Evolutionary conservation across 1,140 invertebrate species (phyloP), one percentile per base, ranked within the genome.

Genomic region (Zophobas morio): DNA sequence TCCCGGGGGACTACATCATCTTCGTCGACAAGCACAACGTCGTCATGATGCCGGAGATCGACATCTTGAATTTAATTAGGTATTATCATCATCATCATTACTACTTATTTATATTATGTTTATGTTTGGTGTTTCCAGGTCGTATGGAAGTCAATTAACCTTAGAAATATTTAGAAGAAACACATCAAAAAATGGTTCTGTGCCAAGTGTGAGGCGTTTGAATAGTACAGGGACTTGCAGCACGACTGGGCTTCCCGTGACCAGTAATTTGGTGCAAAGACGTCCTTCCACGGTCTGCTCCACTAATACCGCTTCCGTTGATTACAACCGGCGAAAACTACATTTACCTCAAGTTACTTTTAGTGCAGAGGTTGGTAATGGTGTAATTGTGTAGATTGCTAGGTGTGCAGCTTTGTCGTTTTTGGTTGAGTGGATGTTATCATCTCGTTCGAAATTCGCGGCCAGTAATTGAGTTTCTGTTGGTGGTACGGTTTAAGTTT

Each of bases 11-110:
- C 84, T 94, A 95, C 86, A 91, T 96, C 47, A 94, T 96, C 66
- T 96, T 96, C 85, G 93, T 96, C 47, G 94, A 95, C 74, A 92
- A 93, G 83, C 93, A 92, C 78, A 96, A 96, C 84, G 94, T 96
- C 8, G 95, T 96, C 49, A 95, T 93, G 76, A 90, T 91, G 84
- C 90, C 91, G 1, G 92, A 94, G 79, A 93, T 95, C 71, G 93
- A 95, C 84, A 93, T 96, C 54, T 88, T 96, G 70, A 91, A 92
- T 81, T 89, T 96, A 78, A 95, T 96, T 81, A 94, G 93, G 91
- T 93, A 87, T 20, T 20, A 20, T 20, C 20, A 20, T 20, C 20
- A 20, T 20, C 20, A 20, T 20, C 20, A 20, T 20, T 8, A 20
- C 5, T 47, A 20, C 0, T 46, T 49, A 46, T 60, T 34, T 4